Evolutionary conservation across 2,797 vertebrate species (phyloP), one percentile per base, ranked within the genome.

Genomic region (Rousettus madagascariensis): DNA sequence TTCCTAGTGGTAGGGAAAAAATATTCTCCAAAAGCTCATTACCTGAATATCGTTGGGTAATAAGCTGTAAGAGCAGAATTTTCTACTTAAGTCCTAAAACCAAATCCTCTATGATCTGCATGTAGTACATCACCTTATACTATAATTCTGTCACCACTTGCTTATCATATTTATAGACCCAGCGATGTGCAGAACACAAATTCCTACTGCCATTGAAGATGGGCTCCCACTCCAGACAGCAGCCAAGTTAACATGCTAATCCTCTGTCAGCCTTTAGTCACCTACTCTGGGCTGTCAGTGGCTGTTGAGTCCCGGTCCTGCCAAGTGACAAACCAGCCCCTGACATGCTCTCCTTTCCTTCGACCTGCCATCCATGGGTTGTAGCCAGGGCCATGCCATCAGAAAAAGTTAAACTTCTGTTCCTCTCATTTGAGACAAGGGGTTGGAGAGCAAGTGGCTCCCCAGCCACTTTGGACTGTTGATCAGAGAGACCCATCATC

Each of bases 61-160:
- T 96, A 97, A 98, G 98, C 88, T 96, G 79, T 95, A 97, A 97
- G 97, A 98, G 96, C 97, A 89, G 90, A 97, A 98, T 98, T 98
- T 98, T 98, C 97, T 97, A 94, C 97, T 97, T 98, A 98, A 97
- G 94, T 96, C 96, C 91, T 96, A 98, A 98, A 97, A 97, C 96
- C 97, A 98, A 98, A 98, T 97, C 98, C 97, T 98, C 97, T 97
- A 98, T 97, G 97, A 98, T 97, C 97, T 98, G 86, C 97, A 98
- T 97, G 97, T 98, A 98, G 88, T 97, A 97, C 97, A 98, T 97
- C 72, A 94, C 94, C 96, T 98, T 98, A 97, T 97, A 97, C 95
- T 97, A 97, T 97, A 97, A 98, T 97, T 98, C 97, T 97, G 97
- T 98, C 97, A 98, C 95, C 97, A 98, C 97, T 97, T 98, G 96